Evolutionary conservation across 2,797 vertebrate genomes (phyloP).

Genomic region (Enoplosus armatus): DNA sequence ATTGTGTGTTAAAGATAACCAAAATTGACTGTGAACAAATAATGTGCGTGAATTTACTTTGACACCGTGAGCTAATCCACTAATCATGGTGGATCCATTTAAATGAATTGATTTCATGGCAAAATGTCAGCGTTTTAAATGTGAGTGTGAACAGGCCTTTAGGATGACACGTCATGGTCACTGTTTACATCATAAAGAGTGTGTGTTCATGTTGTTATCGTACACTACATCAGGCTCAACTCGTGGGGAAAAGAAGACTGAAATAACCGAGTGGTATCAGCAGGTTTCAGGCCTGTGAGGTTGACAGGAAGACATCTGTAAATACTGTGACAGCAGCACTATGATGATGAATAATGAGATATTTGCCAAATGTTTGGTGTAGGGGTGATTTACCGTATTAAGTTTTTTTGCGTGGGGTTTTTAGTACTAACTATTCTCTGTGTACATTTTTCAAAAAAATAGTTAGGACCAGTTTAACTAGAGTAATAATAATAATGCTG

Average conservation of each 20-base stretch:
- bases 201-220: slow-evolving; percentile 3
- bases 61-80: too few species aligned
- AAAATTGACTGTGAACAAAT: neutral
- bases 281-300: neutral
- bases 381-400: slow-evolving; percentile 44
- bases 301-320: slow-evolving; percentile 1
- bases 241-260: neutral
- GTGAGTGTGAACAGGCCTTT: neutral
- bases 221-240: neutral
- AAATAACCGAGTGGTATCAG: neutral
- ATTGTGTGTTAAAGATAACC: neutral
- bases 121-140: neutral
- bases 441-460: slow-evolving; percentile 33
- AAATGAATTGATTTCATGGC: neutral
- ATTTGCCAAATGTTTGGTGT: slow-evolving; percentile 73
- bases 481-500: slow-evolving; percentile 23
- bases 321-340: slow-evolving; percentile 33
- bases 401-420: slow-evolving; percentile 25
- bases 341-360: slow-evolving; percentile 28
- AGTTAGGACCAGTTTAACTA: slow-evolving; percentile 32
- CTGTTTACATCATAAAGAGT: slow-evolving; percentile 54
- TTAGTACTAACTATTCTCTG: slow-evolving; percentile 58
- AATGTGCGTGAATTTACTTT: neutral
- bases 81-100: neutral
- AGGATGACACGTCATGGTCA: slow-evolving; percentile 5